Evolutionary conservation across 2,888 invertebrate species (phyloP), one percentile per base, ranked within the genome.

Genomic region (Sarcophaga variegata): DNA sequence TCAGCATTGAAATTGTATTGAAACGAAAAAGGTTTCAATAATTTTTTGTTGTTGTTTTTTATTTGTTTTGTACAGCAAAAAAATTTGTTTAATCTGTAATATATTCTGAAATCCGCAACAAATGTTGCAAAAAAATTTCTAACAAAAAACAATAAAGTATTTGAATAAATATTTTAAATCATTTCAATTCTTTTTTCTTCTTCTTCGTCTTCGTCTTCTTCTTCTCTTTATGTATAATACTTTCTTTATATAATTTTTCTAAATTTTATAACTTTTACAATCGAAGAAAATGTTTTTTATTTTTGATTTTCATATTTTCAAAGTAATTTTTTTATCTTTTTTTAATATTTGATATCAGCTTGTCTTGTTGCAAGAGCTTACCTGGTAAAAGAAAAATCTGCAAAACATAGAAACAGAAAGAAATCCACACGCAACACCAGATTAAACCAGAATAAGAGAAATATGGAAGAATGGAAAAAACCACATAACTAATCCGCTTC

Each of bases 401-500:
- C 22, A 22, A 22, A 20, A 49, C 12, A 12, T 49, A 49, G 14
- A 49, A 69, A 63, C 37, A 37, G 37, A 49, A 25, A 64, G 10
- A 66, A 14, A 20, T 14, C 59, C 69, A 64, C 63, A 66, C 37
- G 22, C 59, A 22, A 47, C 47, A 70, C 63, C 76, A 62, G 64
- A 17, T 69, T 66, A 72, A 76, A 71, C 17, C 4, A 54, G 17
- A 54, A 17, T 54, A 54, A 12, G 4, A 54, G 54, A 54, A 14
- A 17, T 4, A 22, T 22, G 22, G 22, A 1, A 54, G 54, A 54
- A 54, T 14, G 54, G 75, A 83, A 69, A 76, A 71, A 84, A 71
- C 71, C 84, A 67, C 81, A 81, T 79, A 86, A 75, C 74, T 87
- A 84, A 87, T 87, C 87, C 84, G 81, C 84, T 75, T 79, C 81